Evolutionary conservation across 37 sponge, comb jelly and placozoan genomes (phyloP).

Genomic region (Theonella swinhoei): DNA sequence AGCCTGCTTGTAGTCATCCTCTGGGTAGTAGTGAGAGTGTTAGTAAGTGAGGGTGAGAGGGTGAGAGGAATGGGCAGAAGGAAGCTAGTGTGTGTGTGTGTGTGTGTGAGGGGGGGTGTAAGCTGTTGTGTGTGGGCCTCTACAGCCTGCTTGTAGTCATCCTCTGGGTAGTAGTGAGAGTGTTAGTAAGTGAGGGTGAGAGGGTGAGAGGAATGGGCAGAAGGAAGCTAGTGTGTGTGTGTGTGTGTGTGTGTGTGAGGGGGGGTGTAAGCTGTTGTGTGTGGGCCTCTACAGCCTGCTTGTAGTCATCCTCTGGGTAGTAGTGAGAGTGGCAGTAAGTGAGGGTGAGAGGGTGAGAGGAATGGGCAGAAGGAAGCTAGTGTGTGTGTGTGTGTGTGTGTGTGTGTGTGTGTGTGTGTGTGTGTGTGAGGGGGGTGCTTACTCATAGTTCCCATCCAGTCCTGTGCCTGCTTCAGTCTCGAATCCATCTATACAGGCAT

Average conservation of each 20-base stretch:
- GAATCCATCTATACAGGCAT: conserved; percentile 19
- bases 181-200: background rate
- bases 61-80: too few species aligned
- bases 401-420: too few species aligned
- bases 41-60: too few species aligned
- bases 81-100: too few species aligned
- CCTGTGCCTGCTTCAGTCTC: conserved; percentile 31
- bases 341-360: conserved; percentile 5
- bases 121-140: conserved; percentile 20
- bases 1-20: conserved; percentile 33
- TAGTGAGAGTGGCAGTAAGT: background rate
- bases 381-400: too few species aligned
- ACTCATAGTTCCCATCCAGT: conserved; percentile 32
- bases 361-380: background rate
- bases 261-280: conserved; percentile 23
- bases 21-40: conserved; percentile 2
- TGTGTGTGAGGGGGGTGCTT: too few species aligned
- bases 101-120: background rate
- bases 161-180: conserved; percentile 12
- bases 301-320: conserved; percentile 33
- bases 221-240: too few species aligned
- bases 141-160: conserved; percentile 28
- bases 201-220: background rate
- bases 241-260: too few species aligned
- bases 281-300: conserved; percentile 20